These are phyloP conservation scores for Corythucha ciliata DNA, from an alignment of 2,888 invertebrate species.

Conservation along the genomic window DNA sequence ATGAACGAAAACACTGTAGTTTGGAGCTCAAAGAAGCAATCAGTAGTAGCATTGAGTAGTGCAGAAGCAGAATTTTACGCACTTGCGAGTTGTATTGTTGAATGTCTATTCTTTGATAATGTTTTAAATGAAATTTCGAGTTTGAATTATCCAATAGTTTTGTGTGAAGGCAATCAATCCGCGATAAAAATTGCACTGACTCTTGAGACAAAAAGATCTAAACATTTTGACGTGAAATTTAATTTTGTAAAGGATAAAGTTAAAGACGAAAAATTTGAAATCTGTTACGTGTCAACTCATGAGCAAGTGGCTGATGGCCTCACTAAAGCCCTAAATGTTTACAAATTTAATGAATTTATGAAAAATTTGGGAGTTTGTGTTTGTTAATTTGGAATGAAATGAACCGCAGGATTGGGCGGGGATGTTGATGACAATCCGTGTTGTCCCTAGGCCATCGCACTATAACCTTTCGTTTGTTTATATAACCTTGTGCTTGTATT, in stretches of 20 bases:
- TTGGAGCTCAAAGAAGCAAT: slow-evolving; percentile 15
- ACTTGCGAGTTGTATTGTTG: slow-evolving; percentile 6
- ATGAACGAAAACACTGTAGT: slow-evolving; percentile 17
- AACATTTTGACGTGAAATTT: slow-evolving; percentile 13
- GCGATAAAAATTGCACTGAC: slow-evolving; percentile 11
- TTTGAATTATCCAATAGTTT: not conserved
- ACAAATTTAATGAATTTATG: too few species aligned
- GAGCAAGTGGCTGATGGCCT: slow-evolving; percentile 8
- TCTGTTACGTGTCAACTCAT: slow-evolving; percentile 4
- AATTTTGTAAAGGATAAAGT: slow-evolving; percentile 10
- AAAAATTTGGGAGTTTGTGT: too few species aligned
- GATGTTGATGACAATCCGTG: too few species aligned
- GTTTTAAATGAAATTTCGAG: slow-evolving; percentile 1
- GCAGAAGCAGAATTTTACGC: slow-evolving; percentile 15
- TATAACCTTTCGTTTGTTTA: too few species aligned
- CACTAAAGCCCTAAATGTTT: slow-evolving; percentile 15
- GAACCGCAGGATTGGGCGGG: too few species aligned
- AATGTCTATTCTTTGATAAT: slow-evolving; percentile 1
- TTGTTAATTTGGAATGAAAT: too few species aligned
- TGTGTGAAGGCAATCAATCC: slow-evolving; percentile 16
- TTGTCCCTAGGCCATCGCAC: too few species aligned
- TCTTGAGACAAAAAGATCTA: slow-evolving; percentile 13
- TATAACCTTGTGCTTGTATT: too few species aligned
- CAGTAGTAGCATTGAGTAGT: slow-evolving; percentile 9
- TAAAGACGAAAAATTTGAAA: slow-evolving; percentile 1